A percentile compares a stretch with the other conserved stretches of the same genome.
phyloP scores from a whole-genome alignment of 2,888 invertebrate genomes.

The Pterostichus madidus region DNA sequence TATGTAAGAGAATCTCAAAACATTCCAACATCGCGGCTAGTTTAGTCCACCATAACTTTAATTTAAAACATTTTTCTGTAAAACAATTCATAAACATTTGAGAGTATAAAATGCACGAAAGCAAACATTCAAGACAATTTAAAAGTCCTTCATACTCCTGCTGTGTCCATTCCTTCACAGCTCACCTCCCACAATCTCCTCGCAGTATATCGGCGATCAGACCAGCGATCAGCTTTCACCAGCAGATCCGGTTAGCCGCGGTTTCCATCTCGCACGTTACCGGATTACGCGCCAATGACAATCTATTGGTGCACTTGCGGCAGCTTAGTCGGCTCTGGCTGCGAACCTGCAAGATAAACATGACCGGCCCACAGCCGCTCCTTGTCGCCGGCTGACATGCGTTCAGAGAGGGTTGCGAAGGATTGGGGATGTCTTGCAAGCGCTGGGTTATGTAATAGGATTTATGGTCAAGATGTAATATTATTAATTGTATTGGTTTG shows the following conservation, averaged over 20 bases:
- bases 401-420: not conserved
- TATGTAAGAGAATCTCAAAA: too few species aligned
- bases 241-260: slow-evolving; percentile 37
- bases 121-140: too few species aligned
- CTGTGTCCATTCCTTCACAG: not conserved
- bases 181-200: slow-evolving; percentile 19
- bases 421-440: too few species aligned
- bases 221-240: slow-evolving; percentile 25
- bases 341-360: slow-evolving; percentile 66
- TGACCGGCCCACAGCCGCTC: slow-evolving; percentile 17
- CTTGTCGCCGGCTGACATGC: not conserved
- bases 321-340: slow-evolving; percentile 71
- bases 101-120: too few species aligned
- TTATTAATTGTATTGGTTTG: too few species aligned
- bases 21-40: too few species aligned
- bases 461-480: too few species aligned
- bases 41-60: too few species aligned
- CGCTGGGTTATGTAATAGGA: too few species aligned
- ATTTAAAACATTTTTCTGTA: too few species aligned
- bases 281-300: slow-evolving; percentile 73
- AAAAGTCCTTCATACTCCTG: too few species aligned
- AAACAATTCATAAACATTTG: too few species aligned
- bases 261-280: slow-evolving; percentile 57
- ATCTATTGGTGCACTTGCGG: slow-evolving; percentile 74
- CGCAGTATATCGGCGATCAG: slow-evolving; percentile 24